A percentile compares a stretch with the other conserved stretches of the same genome.
Evolutionary conservation across 2,888 invertebrate genomes (phyloP).

Genomic region (Phortica magna): DNA sequence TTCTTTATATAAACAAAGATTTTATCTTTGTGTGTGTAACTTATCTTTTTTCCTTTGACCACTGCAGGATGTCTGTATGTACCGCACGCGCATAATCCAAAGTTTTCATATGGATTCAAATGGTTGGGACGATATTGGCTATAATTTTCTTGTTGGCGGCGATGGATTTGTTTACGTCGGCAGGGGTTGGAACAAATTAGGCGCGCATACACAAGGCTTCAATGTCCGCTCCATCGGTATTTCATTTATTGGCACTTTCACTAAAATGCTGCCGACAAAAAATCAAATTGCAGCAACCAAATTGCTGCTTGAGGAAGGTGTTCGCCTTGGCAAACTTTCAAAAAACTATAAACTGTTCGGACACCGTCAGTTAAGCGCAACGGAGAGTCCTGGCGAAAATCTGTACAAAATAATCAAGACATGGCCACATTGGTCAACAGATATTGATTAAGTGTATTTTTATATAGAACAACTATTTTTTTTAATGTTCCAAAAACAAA

Average conservation of each 20-base stretch:
- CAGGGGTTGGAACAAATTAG: conserved; percentile 85
- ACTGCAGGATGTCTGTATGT: conserved; percentile 80
- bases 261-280: conserved; percentile 79
- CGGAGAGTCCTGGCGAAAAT: conserved; percentile 84
- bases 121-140: conserved; percentile 85
- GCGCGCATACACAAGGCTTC: conserved; percentile 85
- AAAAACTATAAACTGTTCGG: conserved; percentile 84
- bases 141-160: conserved; percentile 89
- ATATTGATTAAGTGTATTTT: conserved; percentile 28
- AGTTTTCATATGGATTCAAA: conserved; percentile 83
- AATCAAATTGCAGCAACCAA: conserved; percentile 81
- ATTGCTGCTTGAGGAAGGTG: conserved; percentile 82
- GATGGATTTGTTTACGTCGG: conserved; percentile 87
- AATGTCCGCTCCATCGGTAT: conserved; percentile 84
- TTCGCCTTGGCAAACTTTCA: conserved; percentile 81
- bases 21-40: neutral
- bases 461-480: neutral
- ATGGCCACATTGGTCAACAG: conserved; percentile 82
- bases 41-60: neutral
- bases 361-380: conserved; percentile 83
- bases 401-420: conserved; percentile 82
- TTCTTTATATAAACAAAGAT: too few species aligned
- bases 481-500: neutral
- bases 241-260: conserved; percentile 86
- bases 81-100: conserved; percentile 79